Conservation (phyloP, 2,888 invertebrate species). For the Platycnemis pennipes region DNA sequence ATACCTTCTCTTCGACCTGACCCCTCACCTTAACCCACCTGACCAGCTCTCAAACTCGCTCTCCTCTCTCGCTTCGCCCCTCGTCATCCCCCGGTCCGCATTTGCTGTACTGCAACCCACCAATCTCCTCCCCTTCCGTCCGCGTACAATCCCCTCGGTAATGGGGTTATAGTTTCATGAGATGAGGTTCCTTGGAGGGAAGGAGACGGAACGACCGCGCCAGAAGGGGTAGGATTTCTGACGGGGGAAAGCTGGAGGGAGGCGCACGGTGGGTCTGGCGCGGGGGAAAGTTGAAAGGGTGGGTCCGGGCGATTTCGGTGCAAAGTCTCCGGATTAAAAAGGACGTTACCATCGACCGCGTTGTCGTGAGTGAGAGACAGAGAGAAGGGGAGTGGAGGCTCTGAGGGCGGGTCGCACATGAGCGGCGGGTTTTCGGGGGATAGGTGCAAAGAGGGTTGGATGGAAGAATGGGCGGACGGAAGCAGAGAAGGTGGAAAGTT, state of each 20-base stretch:
- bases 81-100: not conserved
- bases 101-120: not conserved
- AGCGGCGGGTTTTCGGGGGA: not conserved
- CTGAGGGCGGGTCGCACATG: not conserved
- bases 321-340: constrained; percentile 64
- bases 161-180: constrained; percentile 65
- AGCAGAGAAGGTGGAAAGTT: not conserved
- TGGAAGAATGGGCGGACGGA: not conserved
- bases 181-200: constrained; percentile 53
- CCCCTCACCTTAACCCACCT: not conserved
- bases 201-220: not conserved
- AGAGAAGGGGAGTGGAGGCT: not conserved
- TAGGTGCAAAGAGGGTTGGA: not conserved
- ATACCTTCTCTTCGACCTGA: not conserved
- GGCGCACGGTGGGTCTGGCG: not conserved
- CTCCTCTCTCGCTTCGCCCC: not conserved
- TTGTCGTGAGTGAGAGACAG: not conserved
- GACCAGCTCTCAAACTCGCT: not conserved
- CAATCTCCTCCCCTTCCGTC: not conserved
- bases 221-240: not conserved
- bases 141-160: not conserved
- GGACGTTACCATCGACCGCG: constrained; percentile 55
- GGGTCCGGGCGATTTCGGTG: constrained; percentile 60
- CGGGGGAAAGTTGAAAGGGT: not conserved
- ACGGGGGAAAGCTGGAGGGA: not conserved